A percentile compares a stretch with the other conserved stretches of the same genome.
Conservation (phyloP, 1,140 invertebrate genomes). For the Drosophila athabasca region DNA sequence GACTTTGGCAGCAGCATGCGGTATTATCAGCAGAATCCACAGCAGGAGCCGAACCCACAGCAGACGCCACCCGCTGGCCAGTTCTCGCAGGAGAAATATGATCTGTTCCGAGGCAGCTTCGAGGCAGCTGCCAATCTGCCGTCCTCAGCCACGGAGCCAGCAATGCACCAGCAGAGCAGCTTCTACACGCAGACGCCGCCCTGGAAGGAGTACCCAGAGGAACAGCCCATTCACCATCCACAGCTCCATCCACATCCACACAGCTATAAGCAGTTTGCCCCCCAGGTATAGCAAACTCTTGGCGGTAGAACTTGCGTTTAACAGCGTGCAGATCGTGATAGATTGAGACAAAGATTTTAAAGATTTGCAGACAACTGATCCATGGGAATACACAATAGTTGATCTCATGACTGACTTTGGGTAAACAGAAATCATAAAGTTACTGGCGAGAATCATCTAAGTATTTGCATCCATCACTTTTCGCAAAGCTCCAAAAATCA, state of each 20-base stretch:
- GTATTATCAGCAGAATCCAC: constrained; percentile 59
- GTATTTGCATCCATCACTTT: constrained; percentile 7
- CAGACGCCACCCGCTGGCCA: constrained; percentile 20
- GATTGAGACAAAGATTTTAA: constrained; percentile 28
- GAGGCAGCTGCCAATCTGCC: constrained; percentile 84
- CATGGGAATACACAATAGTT: constrained; percentile 7
- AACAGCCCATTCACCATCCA: constrained; percentile 15
- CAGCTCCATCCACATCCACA: constrained; percentile 34
- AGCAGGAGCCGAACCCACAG: constrained; percentile 41
- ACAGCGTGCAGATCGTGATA: constrained; percentile 63
- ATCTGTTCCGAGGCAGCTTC: constrained; percentile 86
- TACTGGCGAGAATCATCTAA: not conserved
- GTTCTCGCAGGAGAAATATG: constrained; percentile 84
- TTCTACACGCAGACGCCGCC: constrained; percentile 82
- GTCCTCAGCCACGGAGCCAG: constrained; percentile 26
- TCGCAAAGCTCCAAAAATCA: constrained; percentile 6
- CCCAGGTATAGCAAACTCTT: constrained; percentile 71
- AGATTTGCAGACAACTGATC: constrained; percentile 19
- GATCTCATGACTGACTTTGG: not conserved
- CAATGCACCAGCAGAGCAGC: constrained; percentile 77
- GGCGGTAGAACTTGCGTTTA: constrained; percentile 39
- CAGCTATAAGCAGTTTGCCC: constrained; percentile 58
- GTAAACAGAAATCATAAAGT: not conserved
- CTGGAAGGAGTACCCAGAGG: constrained; percentile 81
- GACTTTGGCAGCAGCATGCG: constrained; percentile 80